A percentile compares a stretch with the other conserved stretches of the same genome.
These are phyloP conservation scores for Mellilla xanthometata DNA, from an alignment of 2,888 invertebrate species.

Conservation along the genomic window DNA sequence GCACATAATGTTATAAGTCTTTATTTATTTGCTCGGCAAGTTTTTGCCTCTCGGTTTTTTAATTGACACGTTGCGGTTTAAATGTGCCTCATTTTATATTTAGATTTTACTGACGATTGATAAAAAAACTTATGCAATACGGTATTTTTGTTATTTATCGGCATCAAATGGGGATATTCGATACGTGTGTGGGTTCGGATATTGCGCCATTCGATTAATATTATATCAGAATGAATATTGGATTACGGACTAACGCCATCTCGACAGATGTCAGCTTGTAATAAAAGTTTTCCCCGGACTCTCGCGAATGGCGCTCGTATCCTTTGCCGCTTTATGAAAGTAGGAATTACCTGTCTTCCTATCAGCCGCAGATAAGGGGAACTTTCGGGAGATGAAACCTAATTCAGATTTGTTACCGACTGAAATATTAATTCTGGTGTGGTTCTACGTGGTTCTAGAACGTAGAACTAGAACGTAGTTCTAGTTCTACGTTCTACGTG, in stretches of 20 bases:
- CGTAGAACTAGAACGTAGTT: too few species aligned
- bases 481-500: too few species aligned
- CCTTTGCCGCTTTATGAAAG: slow-evolving; percentile 25
- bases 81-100: slow-evolving; percentile 4
- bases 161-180: slow-evolving; percentile 3
- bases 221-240: slow-evolving; percentile 35
- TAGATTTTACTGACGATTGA: slow-evolving; percentile 9
- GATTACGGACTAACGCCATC: slow-evolving; percentile 29
- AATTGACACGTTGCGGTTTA: slow-evolving; percentile 31
- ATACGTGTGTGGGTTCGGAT: slow-evolving; percentile 10
- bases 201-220: slow-evolving; percentile 25
- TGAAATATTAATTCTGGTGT: slow-evolving; percentile 6
- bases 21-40: slow-evolving; percentile 20
- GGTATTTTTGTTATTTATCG: slow-evolving; percentile 9
- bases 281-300: slow-evolving; percentile 53
- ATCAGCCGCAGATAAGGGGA: slow-evolving; percentile 22
- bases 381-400: slow-evolving; percentile 11
- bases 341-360: slow-evolving; percentile 25
- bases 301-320: slow-evolving; percentile 36
- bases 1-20: slow-evolving; percentile 39
- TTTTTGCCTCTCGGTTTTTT: slow-evolving; percentile 30
- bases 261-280: slow-evolving; percentile 56
- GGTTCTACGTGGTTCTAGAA: too few species aligned
- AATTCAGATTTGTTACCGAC: slow-evolving; percentile 10
- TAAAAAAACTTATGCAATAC: slow-evolving; percentile 6